Evolutionary conservation across 2,113 vertebrate species (phyloP), one percentile per base, ranked within the genome.

Genomic region (Megaptera novaeangliae): DNA sequence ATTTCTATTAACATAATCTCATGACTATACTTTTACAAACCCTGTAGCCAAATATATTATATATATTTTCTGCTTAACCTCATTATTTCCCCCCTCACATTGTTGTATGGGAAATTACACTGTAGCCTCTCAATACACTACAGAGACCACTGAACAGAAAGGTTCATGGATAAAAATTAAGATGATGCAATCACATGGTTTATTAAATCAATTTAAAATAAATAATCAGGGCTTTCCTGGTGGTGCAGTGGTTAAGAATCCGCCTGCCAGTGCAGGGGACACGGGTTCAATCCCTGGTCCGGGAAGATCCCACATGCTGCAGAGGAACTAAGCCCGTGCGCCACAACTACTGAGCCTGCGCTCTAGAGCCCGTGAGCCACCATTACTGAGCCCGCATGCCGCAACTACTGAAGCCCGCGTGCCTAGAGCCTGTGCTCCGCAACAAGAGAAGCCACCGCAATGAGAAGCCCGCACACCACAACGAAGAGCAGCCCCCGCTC

Each of bases 1-100:
- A 80, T 94, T 92, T 80, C 36, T 52, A 11, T 61, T 87, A 44
- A 85, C 20, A 55, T 66, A 81, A 86, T 87, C 71, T 91, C 25
- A 68, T 39, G 10, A 75, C 85, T 91, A 75, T 82, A 68, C 27
- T 81, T 85, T 91, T 52, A 21, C 8, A 88, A 96, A 29, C 25
- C 34, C 21, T 55, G 20, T 93, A 77, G 55, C 25, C 49, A 91
- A 66, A 52, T 84, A 44, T 17, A 13, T 57, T 64, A 52, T 8
- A 6, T 36, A 6, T 57, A 20, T 71, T 66, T 88, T 46, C 46
- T 66, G 6, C 39, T 88, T 63, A 82, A 34, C 18, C n/a, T 74
- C 25, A 34, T 46, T 80, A 25, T 78, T 52, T 94, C 46, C 23
- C 14, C 9, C 9, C 36, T 85, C 52, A 66, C 11, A 52, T 27